Percentiles rank a stretch among this genome's conserved stretches.
Evolutionary conservation across 2,888 invertebrate species (phyloP).

Genomic region (Hoplodrina blanda): DNA sequence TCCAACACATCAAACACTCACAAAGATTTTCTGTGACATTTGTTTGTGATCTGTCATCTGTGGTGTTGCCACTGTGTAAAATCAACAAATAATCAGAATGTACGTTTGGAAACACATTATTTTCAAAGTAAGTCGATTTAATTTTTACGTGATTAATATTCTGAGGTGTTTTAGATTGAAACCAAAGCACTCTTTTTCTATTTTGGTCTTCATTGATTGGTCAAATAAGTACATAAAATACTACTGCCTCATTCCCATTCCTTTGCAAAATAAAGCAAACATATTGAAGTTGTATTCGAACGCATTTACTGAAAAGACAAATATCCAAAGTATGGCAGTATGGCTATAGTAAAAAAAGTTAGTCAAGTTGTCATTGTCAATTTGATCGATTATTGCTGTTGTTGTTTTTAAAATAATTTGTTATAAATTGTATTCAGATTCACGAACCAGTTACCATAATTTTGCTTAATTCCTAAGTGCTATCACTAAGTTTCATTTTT

Average conservation of each 20-base stretch:
- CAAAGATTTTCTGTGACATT: slow-evolving; percentile 50
- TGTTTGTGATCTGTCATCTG: not conserved
- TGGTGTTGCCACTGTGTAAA: slow-evolving; percentile 33
- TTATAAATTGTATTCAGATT: not conserved
- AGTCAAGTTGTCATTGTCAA: slow-evolving; percentile 19
- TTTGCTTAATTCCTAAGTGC: not conserved
- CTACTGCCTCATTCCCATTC: no score
- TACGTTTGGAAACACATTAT: slow-evolving; percentile 9
- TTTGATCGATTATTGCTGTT: slow-evolving; percentile 42
- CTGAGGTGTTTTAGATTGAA: no score
- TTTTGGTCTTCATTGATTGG: no score
- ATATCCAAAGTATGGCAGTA: not conserved
- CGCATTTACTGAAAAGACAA: not conserved
- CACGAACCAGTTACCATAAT: not conserved
- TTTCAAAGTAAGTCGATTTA: not conserved
- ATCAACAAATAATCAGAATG: not conserved
- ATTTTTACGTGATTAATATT: no score
- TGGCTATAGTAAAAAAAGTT: not conserved
- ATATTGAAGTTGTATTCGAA: slow-evolving; percentile 1
- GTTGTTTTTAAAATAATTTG: not conserved
- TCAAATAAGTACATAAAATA: no score
- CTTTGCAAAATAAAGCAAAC: no score
- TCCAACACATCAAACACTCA: slow-evolving; percentile 80
- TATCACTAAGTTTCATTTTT: slow-evolving; percentile 23
- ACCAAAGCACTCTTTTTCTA: no score